These are phyloP conservation scores for Megalopta genalis DNA, from an alignment of 1,140 invertebrate species.

Conservation along the genomic window DNA sequence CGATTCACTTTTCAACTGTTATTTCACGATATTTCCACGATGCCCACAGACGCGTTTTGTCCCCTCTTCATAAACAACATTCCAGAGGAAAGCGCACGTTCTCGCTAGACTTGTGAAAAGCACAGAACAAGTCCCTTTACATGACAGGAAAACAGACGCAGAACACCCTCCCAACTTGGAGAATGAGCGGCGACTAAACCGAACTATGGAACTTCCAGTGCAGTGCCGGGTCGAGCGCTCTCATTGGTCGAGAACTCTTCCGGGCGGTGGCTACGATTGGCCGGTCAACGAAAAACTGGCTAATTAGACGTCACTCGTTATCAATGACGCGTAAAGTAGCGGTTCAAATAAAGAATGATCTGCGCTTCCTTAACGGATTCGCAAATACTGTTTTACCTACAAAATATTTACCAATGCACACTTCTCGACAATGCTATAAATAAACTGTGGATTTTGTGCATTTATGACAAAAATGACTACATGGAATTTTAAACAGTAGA, in stretches of 20 bases:
- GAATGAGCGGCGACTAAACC: constrained; percentile 38
- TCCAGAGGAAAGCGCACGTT: neutral
- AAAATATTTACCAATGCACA: neutral
- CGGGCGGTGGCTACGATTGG: constrained; percentile 14
- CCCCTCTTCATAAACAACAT: neutral
- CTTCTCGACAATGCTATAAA: too few relatives aligned
- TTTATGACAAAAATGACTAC: too few relatives aligned
- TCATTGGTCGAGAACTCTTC: constrained; percentile 20
- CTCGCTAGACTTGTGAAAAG: neutral
- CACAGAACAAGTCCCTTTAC: neutral
- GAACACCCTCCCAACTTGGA: constrained; percentile 21
- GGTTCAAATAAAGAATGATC: constrained; percentile 14
- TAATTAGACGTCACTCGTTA: constrained; percentile 27
- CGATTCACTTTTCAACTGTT: constrained; percentile 2
- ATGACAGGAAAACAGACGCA: neutral
- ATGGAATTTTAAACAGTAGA: too few relatives aligned
- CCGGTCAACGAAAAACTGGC: constrained; percentile 61
- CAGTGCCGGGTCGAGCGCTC: constrained; percentile 30
- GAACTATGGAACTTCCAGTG: constrained; percentile 21
- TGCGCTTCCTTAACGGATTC: neutral
- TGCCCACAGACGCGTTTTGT: neutral
- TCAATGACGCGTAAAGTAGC: constrained; percentile 8
- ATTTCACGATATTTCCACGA: neutral
- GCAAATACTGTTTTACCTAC: neutral
- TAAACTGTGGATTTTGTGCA: too few relatives aligned